A percentile compares a stretch with the other conserved stretches of the same genome.
These are phyloP conservation scores for Excalfactoria chinensis DNA, from an alignment of 2,113 vertebrate species.

Conservation along the genomic window DNA sequence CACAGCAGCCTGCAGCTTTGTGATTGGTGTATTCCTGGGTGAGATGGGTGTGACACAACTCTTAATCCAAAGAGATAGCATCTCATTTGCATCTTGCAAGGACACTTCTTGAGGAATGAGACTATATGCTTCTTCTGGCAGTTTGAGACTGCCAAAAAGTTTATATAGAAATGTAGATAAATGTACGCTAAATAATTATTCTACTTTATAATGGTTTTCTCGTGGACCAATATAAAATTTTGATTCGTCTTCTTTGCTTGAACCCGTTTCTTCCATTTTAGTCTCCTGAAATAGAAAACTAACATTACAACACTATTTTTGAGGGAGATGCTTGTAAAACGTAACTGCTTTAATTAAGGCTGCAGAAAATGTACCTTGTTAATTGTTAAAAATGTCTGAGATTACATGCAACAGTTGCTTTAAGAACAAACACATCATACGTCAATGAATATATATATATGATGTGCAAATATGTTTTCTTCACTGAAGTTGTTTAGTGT, in stretches of 20 bases:
- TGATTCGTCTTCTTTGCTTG: not conserved
- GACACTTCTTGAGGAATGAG: not conserved
- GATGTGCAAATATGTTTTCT: not conserved
- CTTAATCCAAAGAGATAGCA: not conserved
- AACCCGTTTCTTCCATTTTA: not conserved
- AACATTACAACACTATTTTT: not conserved
- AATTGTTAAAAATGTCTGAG: not conserved
- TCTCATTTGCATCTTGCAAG: not conserved
- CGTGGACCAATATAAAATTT: not conserved
- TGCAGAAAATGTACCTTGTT: not conserved
- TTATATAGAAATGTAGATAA: not conserved
- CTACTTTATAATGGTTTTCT: not conserved
- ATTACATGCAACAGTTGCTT: not conserved
- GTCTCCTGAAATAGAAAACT: not conserved
- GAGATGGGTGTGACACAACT: not conserved
- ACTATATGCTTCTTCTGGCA: not conserved
- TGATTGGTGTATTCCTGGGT: not conserved
- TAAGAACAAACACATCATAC: not conserved
- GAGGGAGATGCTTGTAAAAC: not conserved
- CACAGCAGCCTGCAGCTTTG: not conserved
- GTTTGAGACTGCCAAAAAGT: not conserved
- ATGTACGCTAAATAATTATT: not conserved
- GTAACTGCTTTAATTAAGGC: constrained; percentile 6
- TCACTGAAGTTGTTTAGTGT: not conserved
- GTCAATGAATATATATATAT: not conserved